Conservation (phyloP, 2,797 vertebrate genomes). For the Sebastes taczanowskii region DNA sequence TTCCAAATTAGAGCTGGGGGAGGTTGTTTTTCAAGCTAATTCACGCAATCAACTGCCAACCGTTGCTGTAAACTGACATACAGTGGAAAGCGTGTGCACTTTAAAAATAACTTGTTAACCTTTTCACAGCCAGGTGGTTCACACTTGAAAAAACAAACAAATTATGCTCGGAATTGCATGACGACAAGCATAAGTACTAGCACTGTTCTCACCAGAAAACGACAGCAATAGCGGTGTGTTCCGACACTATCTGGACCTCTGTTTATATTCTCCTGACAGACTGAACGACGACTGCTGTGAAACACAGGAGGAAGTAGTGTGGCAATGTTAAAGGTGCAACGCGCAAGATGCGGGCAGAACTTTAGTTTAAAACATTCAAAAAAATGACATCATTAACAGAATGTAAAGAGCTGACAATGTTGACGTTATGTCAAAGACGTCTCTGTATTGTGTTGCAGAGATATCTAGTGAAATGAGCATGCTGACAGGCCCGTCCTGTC, state of each 20-base stretch:
- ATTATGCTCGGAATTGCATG: not conserved
- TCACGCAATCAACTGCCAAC: not conserved
- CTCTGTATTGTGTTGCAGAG: not conserved
- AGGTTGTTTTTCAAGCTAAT: slow-evolving; percentile 19
- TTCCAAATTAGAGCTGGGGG: slow-evolving; percentile 1
- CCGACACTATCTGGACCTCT: not conserved
- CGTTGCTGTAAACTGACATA: not conserved
- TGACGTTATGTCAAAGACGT: not conserved
- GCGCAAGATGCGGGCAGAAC: not conserved
- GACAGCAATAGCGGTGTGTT: not conserved
- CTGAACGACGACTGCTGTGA: not conserved
- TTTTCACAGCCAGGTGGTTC: not conserved
- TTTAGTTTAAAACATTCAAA: not conserved
- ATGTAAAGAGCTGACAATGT: not conserved
- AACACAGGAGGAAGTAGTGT: not conserved
- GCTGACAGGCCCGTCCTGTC: not conserved
- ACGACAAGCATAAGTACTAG: not conserved
- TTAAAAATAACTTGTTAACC: not conserved
- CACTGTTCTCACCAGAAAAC: not conserved
- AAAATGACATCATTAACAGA: not conserved
- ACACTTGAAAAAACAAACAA: not conserved
- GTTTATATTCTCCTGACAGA: not conserved
- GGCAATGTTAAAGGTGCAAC: not conserved
- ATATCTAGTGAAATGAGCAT: not conserved
- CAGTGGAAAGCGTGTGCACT: not conserved